A percentile compares a stretch with the other conserved stretches of the same genome.
These are phyloP conservation scores for Heterocephalus glaber DNA, from an alignment of 2,113 vertebrate species.

Conservation along the genomic window DNA sequence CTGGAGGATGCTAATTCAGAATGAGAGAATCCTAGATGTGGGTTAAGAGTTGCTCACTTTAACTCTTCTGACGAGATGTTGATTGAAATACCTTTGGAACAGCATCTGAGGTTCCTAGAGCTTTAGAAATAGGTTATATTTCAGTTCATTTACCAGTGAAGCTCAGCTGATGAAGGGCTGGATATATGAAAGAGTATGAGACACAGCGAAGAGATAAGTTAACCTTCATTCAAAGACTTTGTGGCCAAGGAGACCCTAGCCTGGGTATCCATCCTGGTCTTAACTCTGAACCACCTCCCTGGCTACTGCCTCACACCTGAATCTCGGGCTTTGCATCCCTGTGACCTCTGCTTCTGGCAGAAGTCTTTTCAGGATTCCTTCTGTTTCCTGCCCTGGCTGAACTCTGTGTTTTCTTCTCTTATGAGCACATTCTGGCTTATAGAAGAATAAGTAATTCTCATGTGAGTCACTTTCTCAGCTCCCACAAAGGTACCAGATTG, in stretches of 20 bases:
- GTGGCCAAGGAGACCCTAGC: neutral
- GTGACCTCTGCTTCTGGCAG: neutral
- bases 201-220: neutral
- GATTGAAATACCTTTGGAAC: neutral
- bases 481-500: neutral
- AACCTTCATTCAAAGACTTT: neutral
- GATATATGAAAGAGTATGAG: neutral
- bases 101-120: neutral
- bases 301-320: neutral
- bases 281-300: neutral
- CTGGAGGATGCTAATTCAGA: neutral
- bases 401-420: neutral
- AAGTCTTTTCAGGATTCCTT: neutral
- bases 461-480: neutral
- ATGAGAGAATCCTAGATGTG: neutral
- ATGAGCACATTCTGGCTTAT: neutral
- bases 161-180: neutral
- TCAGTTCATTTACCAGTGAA: slow-evolving; percentile 4
- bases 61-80: neutral
- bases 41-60: neutral
- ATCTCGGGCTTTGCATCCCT: too few relatives aligned
- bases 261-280: neutral
- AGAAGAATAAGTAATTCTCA: neutral
- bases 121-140: neutral
- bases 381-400: neutral